Evolutionary conservation across 2,797 vertebrate genomes (phyloP), one percentile per base, ranked within the genome.

Genomic region (Premnoplex brunnescens): DNA sequence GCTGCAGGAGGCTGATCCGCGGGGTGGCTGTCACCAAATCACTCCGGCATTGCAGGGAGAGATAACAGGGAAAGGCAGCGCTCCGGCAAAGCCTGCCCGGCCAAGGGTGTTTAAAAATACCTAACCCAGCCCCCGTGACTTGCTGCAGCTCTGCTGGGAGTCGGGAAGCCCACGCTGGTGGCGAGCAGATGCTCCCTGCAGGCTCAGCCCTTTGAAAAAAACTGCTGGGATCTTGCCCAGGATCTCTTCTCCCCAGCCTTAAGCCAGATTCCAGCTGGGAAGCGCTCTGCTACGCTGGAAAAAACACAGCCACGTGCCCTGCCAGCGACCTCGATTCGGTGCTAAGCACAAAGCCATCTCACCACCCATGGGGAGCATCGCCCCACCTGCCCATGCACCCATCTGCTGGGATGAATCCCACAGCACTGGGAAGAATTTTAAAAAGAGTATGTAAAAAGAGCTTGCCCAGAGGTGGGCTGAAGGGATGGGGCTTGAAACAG

Each of bases 101-200:
- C 85, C 79, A 49, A 89, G 55, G 81, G 26, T 49, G 62, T 58
- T 96, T 94, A 88, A 96, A 96, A 96, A 95, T 83, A 83, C 69
- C 85, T 88, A 52, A 9, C 39, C n/a, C 68, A 71, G 68, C 43
- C 72, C 60, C 77, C 72, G 2, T 11, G 56, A 58, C 79, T 63
- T 56, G 60, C 84, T 64, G 82, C 79, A 77, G 91, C 55, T 15
- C 85, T 69, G 79, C 93, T 66, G 85, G 60, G 32, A 80, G 80
- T 51, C 13, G 2, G 92, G 73, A 88, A 80, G 83, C 76, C 88
- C 88, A 80, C 1, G 11, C 90, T 88, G 90, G 78, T 37, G 72
- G 48, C 1, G 21, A 89, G 75, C 85, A 63, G 56, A 64, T 80
- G 77, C 76, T 94, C 69, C 77, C 73, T 43, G 74, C 22, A 4